Base-by-base conservation (phyloP, 2,113 vertebrate genomes). In the Varanus salvator region DNA sequence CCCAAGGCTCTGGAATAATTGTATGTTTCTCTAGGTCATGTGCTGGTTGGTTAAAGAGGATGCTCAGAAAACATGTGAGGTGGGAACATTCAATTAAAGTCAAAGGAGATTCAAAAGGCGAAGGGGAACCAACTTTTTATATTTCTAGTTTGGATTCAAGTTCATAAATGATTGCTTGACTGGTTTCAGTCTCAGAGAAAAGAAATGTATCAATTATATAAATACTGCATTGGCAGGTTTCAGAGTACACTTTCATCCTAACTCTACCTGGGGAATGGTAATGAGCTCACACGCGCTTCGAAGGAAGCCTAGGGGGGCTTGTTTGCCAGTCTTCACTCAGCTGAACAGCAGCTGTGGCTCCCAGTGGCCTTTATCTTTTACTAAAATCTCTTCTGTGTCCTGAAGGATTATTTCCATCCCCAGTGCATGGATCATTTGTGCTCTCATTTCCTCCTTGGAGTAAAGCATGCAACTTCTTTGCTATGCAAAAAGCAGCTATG, bases 1-100 rank as follows among this genome's bases (percentile, higher is more conserved):
- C 74, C 85, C 89, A 80, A 91, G 89, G 90, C 44, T 8, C 48
- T 1, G 74, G 77, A 85, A 83, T 92, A 88, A 82, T 74, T 38
- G 5, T 90, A 66, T 90, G 14, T 80, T 80, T 17, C 68, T 75
- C 17, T 74, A 34, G 77, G 57, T 82, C 23, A 87, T 3, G 1
- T 87, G 23, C 54, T 69, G 60, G 60, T 68, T 68, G 38, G 38
- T 87, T 80, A 76, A 92, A 86, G 60, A 38, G 52, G 84, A 87
- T 84, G 74, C 50, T 71, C 29, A 86, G 60, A 66, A 92, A 17
- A 11, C 34, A 60, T 86, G 81, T 0, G 17, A 0, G 38, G 4
- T 66, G 54, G 66, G 52, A 72, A 2, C 52, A 3, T 75, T 50
- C 71, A 34, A n/a, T 76, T 85, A 88, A 11, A 91, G 3, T 60